A percentile compares a stretch with the other conserved stretches of the same genome.
phyloP scores from a whole-genome alignment of 1,140 invertebrate genomes.

The Aphidius gifuensis region DNA sequence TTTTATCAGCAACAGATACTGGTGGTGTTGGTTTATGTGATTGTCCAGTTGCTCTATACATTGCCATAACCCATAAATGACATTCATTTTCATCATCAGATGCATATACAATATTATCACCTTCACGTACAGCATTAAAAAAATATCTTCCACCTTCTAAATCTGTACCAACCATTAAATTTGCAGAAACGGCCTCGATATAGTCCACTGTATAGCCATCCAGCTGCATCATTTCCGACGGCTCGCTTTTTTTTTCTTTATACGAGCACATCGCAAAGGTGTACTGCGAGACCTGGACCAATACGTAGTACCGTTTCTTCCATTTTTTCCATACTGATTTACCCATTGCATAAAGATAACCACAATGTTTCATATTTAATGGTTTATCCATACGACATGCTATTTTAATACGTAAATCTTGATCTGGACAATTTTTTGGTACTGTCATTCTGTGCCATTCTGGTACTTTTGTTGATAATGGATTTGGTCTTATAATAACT shows the following conservation, averaged over 20 bases:
- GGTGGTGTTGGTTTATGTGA: conserved; percentile 97
- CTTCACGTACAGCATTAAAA: conserved; percentile 98
- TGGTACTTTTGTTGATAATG: conserved; percentile 85
- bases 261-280: conserved; percentile 99
- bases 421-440: conserved; percentile 90
- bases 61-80: conserved; percentile 97
- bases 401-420: conserved; percentile 95
- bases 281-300: conserved; percentile 99
- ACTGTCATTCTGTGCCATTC: conserved; percentile 98
- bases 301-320: conserved; percentile 97
- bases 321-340: conserved; percentile 99
- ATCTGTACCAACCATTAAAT: conserved; percentile 84
- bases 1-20: conserved; percentile 78
- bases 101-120: conserved; percentile 94
- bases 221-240: conserved; percentile 98
- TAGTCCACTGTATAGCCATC: conserved; percentile 99
- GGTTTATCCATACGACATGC: conserved; percentile 98
- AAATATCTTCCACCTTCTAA: conserved; percentile 67
- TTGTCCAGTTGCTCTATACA: conserved; percentile 98
- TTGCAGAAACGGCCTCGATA: conserved; percentile 88
- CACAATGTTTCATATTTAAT: conserved; percentile 96
- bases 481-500: conserved; percentile 88
- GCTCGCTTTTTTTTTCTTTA: conserved; percentile 98
- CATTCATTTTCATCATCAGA: conserved; percentile 98
- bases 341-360: conserved; percentile 89